These are phyloP conservation scores for Neosilurus mollespiculum DNA, from an alignment of 2,797 vertebrate genomes.

Conservation along the genomic window DNA sequence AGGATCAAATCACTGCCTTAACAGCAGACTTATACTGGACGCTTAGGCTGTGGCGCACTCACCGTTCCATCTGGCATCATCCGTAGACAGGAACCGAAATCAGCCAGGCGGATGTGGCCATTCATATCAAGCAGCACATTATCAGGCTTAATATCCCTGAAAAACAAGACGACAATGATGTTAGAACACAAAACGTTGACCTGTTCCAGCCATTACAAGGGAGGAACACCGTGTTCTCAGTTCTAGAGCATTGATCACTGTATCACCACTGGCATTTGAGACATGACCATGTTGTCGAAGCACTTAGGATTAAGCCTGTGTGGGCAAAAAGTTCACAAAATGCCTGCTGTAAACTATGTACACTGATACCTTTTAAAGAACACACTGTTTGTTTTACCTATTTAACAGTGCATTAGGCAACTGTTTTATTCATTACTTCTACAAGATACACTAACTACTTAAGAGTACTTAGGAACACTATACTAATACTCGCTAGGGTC, in stretches of 20 bases:
- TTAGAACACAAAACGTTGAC: background rate
- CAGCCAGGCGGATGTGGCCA: constrained; percentile 93
- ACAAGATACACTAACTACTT: background rate
- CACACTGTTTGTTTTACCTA: background rate
- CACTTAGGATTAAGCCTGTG: background rate
- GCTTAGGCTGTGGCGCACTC: constrained; percentile 50
- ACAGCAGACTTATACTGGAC: background rate
- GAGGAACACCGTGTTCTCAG: background rate
- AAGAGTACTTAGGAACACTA: background rate
- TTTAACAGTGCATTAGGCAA: background rate
- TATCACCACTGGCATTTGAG: background rate
- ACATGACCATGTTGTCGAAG: background rate
- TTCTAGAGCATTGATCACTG: background rate
- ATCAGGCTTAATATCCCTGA: constrained; percentile 95
- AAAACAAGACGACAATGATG: constrained; percentile 26
- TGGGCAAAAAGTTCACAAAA: background rate
- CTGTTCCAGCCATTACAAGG: background rate
- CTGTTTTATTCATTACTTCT: background rate
- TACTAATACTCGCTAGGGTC: background rate
- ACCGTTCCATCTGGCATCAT: constrained; percentile 97
- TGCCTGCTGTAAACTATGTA: background rate
- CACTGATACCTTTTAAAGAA: background rate
- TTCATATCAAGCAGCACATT: constrained; percentile 94
- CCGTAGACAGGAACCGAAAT: constrained; percentile 95
- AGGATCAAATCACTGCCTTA: background rate